Conservation (phyloP, 30 jellyfish, hydroid and myxozoan species). For the Aurelia sp. region DNA sequence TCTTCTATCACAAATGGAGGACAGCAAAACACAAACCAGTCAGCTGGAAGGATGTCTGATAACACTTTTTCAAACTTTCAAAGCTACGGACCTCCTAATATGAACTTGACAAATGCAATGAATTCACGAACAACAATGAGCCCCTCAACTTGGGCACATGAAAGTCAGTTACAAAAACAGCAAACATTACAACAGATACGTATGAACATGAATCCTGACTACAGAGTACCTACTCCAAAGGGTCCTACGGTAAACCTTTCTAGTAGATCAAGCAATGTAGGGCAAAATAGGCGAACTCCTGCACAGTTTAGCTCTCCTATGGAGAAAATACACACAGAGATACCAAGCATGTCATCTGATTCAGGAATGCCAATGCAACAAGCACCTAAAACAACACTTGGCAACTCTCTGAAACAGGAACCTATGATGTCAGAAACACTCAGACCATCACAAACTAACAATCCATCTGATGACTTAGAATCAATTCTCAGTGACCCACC, state of each 20-base stretch:
- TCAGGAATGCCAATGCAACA: conserved; percentile 40
- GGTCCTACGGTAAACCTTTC: conserved; percentile 56
- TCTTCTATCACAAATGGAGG: conserved; percentile 52
- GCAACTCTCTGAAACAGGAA: conserved; percentile 51
- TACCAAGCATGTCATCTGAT: conserved; percentile 43
- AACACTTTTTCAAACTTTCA: conserved; percentile 30
- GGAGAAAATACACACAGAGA: conserved; percentile 47
- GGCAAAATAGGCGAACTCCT: conserved; percentile 46
- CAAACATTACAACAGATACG: conserved; percentile 60
- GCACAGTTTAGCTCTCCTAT: conserved; percentile 52
- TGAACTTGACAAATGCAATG: conserved; percentile 60
- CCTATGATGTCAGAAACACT: conserved; percentile 21
- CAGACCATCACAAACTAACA: conserved; percentile 17
- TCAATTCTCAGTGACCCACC: conserved; percentile 85
- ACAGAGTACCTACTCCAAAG: conserved; percentile 49
- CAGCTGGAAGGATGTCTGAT: conserved; percentile 38
- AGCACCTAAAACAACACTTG: conserved; percentile 22
- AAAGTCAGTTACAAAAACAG: conserved; percentile 63
- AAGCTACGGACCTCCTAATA: conserved; percentile 72
- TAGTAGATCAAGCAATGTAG: conserved; percentile 40
- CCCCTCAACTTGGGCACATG: conserved; percentile 64
- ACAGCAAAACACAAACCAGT: conserved; percentile 25
- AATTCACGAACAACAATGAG: conserved; percentile 46
- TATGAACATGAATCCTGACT: conserved; percentile 58
- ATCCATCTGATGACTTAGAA: conserved; percentile 78